These are phyloP conservation scores for Heterodera carotae DNA, from an alignment of 1,140 invertebrate species.

Conservation along the genomic window DNA sequence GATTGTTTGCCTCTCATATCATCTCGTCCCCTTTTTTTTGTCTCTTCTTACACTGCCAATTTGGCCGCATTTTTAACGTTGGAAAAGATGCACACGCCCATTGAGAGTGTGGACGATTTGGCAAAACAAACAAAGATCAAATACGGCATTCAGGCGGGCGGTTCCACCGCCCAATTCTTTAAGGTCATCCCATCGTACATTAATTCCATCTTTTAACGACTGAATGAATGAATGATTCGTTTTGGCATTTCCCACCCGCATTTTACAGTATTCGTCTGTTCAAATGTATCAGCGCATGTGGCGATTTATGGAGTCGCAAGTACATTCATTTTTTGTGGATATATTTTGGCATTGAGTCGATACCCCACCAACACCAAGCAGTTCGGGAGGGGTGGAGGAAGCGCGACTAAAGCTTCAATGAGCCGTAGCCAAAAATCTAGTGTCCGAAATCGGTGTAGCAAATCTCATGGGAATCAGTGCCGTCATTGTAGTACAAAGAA, in stretches of 20 bases:
- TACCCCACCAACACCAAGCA: too few relatives aligned
- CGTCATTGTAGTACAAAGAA: too few relatives aligned
- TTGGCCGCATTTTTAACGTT: slow-evolving; percentile 89
- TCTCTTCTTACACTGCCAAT: slow-evolving; percentile 94
- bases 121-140: slow-evolving; percentile 91
- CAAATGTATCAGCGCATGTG: slow-evolving; percentile 89
- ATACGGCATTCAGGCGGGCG: slow-evolving; percentile 82
- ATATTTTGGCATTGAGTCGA: neutral
- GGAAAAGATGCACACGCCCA: slow-evolving; percentile 87
- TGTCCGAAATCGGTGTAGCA: too few relatives aligned
- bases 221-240: too few relatives aligned
- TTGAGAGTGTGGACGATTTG: slow-evolving; percentile 89
- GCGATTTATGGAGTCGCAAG: slow-evolving; percentile 86
- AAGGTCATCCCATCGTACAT: slow-evolving; percentile 70
- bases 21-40: slow-evolving; percentile 14
- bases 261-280: slow-evolving; percentile 75
- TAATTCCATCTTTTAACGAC: too few relatives aligned
- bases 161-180: slow-evolving; percentile 90
- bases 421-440: too few relatives aligned
- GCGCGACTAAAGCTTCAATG: too few relatives aligned
- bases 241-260: too few relatives aligned
- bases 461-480: too few relatives aligned
- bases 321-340: slow-evolving; percentile 66
- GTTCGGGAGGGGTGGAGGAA: too few relatives aligned
- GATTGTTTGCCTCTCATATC: neutral